A percentile compares a stretch with the other conserved stretches of the same genome.
phyloP scores from a whole-genome alignment of 2,888 invertebrate genomes.

The Tineola bisselliella region DNA sequence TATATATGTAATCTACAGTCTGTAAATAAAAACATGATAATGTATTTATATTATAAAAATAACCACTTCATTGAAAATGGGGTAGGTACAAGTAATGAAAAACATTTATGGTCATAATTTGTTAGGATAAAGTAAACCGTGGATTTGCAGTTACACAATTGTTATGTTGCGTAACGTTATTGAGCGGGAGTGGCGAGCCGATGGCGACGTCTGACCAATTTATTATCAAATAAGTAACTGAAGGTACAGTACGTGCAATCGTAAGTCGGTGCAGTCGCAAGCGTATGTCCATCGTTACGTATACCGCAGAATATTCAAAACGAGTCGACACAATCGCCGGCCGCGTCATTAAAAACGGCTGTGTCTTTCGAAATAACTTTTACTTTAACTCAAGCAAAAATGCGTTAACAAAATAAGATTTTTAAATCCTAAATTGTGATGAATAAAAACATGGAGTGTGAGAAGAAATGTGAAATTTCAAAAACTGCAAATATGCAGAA shows the following conservation, averaged over 20 bases:
- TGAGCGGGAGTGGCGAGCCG: slow-evolving; percentile 37
- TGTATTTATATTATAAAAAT: too few relatives aligned
- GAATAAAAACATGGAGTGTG: slow-evolving; percentile 36
- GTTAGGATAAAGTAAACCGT: neutral
- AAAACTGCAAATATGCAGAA: slow-evolving; percentile 31
- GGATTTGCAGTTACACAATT: slow-evolving; percentile 34
- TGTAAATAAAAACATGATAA: too few relatives aligned
- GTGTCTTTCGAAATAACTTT: neutral
- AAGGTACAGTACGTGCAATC: neutral
- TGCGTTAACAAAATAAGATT: neutral
- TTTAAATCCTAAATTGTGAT: too few relatives aligned
- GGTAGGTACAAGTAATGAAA: too few relatives aligned
- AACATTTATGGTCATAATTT: neutral
- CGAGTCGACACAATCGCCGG: slow-evolving; percentile 17
- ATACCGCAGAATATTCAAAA: neutral
- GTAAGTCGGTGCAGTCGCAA: neutral
- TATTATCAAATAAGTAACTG: slow-evolving; percentile 39
- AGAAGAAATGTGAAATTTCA: slow-evolving; percentile 33
- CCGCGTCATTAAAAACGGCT: slow-evolving; percentile 16
- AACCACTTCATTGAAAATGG: too few relatives aligned
- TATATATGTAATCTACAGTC: too few relatives aligned
- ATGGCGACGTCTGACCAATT: slow-evolving; percentile 33
- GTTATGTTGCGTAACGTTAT: slow-evolving; percentile 38
- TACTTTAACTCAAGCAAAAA: neutral
- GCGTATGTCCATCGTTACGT: neutral